Evolutionary conservation across 1,140 invertebrate species (phyloP), one percentile per base, ranked within the genome.

Genomic region (Musca domestica): DNA sequence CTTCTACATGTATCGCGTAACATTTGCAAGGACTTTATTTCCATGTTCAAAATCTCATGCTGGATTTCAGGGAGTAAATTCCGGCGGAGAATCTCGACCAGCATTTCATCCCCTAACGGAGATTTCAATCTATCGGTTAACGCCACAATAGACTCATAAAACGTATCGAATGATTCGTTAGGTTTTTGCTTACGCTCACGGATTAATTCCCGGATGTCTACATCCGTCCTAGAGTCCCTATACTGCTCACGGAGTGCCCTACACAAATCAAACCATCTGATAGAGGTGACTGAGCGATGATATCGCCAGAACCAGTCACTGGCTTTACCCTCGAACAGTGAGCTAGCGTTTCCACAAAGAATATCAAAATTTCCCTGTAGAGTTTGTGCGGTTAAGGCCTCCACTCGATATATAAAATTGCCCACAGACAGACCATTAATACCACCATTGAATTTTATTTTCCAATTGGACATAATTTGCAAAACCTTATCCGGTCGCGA

Each of bases 101-200:
- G 27, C 22, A 15, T 23, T 15, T 23, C 14, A 23, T 54, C 52
- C 7, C 5, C 10, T 15, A 54, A 12, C 4, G 19, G 22, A 25
- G 22, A 20, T 2, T 23, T 23, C 25, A 58, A 14, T 5, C 54
- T 23, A 30, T 58, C 54, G 3, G n/a, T 30, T 6, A 58, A 27
- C n/a, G 23, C n/a, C 1, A 25, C 25, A 7, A 58, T 25, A 10
- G 34, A 5, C 17, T 54, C 66, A 17, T 34, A 41, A 51, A 67
- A 67, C 6, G 49, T 23, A 19, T 54, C 25, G 27, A 56, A 67
- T 12, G 15, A 10, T 51, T 67, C 51, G 17, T 41, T 54, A 12
- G 12, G 66, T 17, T 46, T n/a, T 27, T 67, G 66, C 46, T 67
- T 67, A 30, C 52, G 27, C 25, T 30, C 34, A n/a, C 34, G 34